Percentiles rank a stretch among this genome's conserved stretches.
phyloP scores from a whole-genome alignment of 2,113 vertebrate genomes.

The Microcebus griseorufus region DNA sequence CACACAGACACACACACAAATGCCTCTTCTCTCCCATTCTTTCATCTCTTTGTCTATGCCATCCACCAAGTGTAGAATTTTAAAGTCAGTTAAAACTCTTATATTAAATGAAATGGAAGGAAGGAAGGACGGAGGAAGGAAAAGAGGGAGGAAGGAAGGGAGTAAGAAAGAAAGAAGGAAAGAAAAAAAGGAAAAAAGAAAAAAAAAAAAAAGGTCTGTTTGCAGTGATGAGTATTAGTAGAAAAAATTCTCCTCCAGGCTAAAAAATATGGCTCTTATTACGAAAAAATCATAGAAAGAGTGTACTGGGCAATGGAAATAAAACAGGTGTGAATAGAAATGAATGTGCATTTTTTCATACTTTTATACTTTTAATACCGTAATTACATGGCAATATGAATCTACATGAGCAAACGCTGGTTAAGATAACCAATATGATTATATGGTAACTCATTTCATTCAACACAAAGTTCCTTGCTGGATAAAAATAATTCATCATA shows the following conservation, averaged over 20 bases:
- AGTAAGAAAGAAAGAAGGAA: not conserved
- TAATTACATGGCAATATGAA: constrained; percentile 9
- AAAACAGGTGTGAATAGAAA: not conserved
- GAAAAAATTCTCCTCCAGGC: not conserved
- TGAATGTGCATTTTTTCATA: not conserved
- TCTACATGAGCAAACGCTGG: not conserved
- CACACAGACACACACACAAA: not conserved
- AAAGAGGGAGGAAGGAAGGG: too few relatives aligned
- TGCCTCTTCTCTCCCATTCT: not conserved
- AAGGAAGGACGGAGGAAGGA: not conserved
- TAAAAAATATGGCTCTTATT: not conserved
- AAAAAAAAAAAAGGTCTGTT: rapidly evolving
- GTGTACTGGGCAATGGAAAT: not conserved
- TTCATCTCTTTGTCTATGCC: not conserved
- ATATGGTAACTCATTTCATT: constrained; percentile 42
- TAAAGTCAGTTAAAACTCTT: not conserved
- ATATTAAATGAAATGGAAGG: not conserved
- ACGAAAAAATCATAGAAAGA: not conserved
- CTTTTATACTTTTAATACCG: not conserved
- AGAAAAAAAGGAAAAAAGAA: too few relatives aligned
- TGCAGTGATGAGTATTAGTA: not conserved
- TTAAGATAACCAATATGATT: constrained; percentile 51
- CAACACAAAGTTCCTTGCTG: not conserved
- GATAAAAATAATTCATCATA: constrained; percentile 43
- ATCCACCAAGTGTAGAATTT: not conserved